Conservation (phyloP, 2,888 invertebrate genomes). For the Meganola albula region DNA sequence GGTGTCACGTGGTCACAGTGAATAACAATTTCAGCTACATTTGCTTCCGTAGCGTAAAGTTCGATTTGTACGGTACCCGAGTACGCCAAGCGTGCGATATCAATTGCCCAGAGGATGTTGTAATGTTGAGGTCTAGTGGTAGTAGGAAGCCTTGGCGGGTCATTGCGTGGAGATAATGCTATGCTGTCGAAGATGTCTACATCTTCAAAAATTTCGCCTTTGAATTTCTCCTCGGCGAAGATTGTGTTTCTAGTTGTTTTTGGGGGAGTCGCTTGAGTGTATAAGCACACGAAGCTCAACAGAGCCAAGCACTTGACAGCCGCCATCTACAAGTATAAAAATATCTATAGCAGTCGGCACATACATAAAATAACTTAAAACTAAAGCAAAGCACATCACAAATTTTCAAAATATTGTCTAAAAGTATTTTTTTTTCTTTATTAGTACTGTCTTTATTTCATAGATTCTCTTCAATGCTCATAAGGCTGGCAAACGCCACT, state of each 20-base stretch:
- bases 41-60: constrained; percentile 39
- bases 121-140: constrained; percentile 74
- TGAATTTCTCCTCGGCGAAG: constrained; percentile 54
- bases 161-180: constrained; percentile 17
- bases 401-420: no score
- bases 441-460: no score
- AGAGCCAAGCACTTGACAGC: constrained; percentile 33
- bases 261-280: constrained; percentile 33
- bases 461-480: no score
- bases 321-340: constrained; percentile 68
- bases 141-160: constrained; percentile 57
- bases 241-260: constrained; percentile 49
- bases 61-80: constrained; percentile 55
- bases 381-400: no score
- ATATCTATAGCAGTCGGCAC: no score
- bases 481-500: no score
- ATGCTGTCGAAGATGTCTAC: constrained; percentile 26
- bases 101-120: constrained; percentile 61
- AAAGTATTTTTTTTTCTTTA: no score
- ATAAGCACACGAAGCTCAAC: constrained; percentile 35
- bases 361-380: no score
- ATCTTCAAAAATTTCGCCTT: constrained; percentile 55
- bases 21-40: constrained; percentile 49
- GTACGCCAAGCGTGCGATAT: constrained; percentile 44
- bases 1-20: constrained; percentile 47